Evolutionary conservation across 2,113 vertebrate species (phyloP).

Genomic region (Serinus canaria): DNA sequence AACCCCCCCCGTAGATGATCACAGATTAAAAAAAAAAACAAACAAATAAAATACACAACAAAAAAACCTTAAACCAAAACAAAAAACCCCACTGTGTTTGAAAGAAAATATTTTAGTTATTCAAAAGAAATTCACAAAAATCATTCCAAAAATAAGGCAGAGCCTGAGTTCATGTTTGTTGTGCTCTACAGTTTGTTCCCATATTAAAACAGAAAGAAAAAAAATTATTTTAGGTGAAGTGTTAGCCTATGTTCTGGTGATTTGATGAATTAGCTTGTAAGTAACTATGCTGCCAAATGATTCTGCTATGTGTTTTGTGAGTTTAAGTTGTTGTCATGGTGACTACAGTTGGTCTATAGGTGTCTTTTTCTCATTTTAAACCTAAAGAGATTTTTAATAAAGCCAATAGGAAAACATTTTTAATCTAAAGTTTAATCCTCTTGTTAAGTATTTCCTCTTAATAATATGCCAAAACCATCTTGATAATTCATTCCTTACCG

Average conservation of each 20-base stretch:
- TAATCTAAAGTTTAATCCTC: slow-evolving; percentile 1
- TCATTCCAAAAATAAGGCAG: neutral
- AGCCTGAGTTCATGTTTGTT: neutral
- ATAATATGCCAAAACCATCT: neutral
- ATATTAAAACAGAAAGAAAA: neutral
- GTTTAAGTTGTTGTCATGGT: neutral
- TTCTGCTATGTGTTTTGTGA: neutral
- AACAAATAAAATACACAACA: too few relatives aligned
- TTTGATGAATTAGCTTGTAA: neutral
- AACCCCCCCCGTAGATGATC: fast-evolving
- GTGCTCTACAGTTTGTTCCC: neutral
- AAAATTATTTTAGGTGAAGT: neutral
- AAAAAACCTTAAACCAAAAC: neutral
- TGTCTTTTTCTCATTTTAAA: slow-evolving; percentile 35
- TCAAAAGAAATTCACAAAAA: neutral
- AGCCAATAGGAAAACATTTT: neutral
- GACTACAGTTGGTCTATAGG: neutral
- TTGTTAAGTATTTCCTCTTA: slow-evolving; percentile 23
- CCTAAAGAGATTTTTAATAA: slow-evolving; percentile 29
- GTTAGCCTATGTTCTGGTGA: neutral
- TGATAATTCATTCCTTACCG: slow-evolving; percentile 23
- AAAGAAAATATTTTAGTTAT: neutral
- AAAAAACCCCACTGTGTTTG: neutral
- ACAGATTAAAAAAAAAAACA: fast-evolving
- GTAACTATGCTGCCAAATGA: neutral